Evolutionary conservation across 2,888 invertebrate genomes (phyloP), one percentile per base, ranked within the genome.

Genomic region (Troides oblongomaculatus): DNA sequence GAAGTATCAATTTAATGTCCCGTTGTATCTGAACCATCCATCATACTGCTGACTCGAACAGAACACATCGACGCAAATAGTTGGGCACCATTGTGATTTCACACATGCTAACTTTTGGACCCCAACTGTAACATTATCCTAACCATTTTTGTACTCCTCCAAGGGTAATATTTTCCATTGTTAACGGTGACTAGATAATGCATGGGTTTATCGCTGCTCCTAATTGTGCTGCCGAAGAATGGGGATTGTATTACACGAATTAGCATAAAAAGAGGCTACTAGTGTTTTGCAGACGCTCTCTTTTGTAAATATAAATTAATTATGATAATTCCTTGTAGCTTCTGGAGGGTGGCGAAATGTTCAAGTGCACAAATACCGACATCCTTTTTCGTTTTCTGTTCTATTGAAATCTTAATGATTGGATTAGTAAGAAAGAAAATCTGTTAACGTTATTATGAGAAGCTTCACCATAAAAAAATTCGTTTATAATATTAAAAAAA

Each of bases 111-210:
- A 85, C 75, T 78, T 84, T 82, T 79, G 81, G 81, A 83, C 89
- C 88, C 92, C 80, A 84, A 88, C 86, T 85, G 92, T 90, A 92
- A 92, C 88, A 90, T 90, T 90, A 92, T 88, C 89, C 88, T 89
- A 84, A 87, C 89, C 85, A 89, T 87, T 90, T 90, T 87, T 86
- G 84, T 85, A 75, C 73, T 66, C 74, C 72, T 75, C 77, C 77
- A 83, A 81, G 89, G 89, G 88, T 86, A 87, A 88, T 87, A 86
- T 81, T 84, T 85, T 84, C 82, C 78, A 85, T 90, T 90, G 90
- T 90, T 79, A 76, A 71, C 74, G 76, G 73, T 87, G 87, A 90
- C 88, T 89, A 92, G 92, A 92, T 92, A 92, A 92, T 92, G 88
- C 88, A 90, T 87, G 90, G 91, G 90, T 87, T 89, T 90, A 90